phyloP scores from a whole-genome alignment of 1,140 invertebrate species.

The Bombus breviceps region DNA sequence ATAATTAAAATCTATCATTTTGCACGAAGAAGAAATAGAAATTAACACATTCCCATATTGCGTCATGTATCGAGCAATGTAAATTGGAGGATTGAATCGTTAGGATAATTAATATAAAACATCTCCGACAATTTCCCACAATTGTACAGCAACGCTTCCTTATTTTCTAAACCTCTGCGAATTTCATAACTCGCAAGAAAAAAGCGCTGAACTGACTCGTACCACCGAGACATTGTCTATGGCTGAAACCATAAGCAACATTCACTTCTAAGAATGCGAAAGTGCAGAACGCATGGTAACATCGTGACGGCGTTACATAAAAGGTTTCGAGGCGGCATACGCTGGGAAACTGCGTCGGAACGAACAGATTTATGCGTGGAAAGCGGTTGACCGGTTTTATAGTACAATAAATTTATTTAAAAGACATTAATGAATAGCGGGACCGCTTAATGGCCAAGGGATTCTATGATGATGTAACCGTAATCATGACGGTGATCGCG shows the following conservation, averaged over 20 bases:
- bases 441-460: conserved; percentile 39
- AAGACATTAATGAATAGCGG: conserved; percentile 62
- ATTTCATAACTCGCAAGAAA: background rate
- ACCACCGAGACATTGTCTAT: background rate
- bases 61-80: background rate
- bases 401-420: conserved; percentile 64
- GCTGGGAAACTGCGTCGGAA: background rate
- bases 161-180: background rate
- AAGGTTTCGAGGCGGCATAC: background rate
- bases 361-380: conserved; percentile 48
- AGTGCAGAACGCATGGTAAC: too few relatives aligned
- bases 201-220: background rate
- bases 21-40: background rate
- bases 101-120: background rate
- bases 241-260: background rate
- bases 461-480: conserved; percentile 51
- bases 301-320: conserved; percentile 19
- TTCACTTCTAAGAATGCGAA: background rate
- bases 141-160: too few relatives aligned
- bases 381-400: conserved; percentile 53
- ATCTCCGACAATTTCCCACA: background rate
- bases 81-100: background rate
- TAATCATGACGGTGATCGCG: conserved; percentile 31
- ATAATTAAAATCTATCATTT: too few relatives aligned
- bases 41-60: background rate